phyloP scores from a whole-genome alignment of 2,113 vertebrate genomes.

The Xiphophorus maculatus region DNA sequence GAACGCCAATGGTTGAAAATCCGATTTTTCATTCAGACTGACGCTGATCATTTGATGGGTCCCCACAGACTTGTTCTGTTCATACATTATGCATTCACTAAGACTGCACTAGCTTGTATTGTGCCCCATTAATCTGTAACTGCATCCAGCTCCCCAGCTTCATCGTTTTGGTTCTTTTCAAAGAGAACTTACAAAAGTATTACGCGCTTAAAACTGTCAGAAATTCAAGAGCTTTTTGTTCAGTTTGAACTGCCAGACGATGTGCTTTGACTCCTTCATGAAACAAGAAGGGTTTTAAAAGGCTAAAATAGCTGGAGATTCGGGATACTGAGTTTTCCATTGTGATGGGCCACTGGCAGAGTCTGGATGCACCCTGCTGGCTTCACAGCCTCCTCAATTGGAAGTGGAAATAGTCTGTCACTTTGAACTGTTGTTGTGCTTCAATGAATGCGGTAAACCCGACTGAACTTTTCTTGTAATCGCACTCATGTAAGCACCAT shows the following conservation, averaged over 20 bases:
- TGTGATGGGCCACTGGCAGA: conserved; percentile 8
- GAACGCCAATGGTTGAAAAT: not conserved
- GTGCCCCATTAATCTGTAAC: conserved; percentile 46
- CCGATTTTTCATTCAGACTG: conserved; percentile 13
- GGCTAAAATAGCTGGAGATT: conserved; percentile 38
- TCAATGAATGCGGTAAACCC: not conserved
- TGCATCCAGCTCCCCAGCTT: not conserved
- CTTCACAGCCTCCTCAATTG: conserved; percentile 4
- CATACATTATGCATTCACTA: conserved; percentile 17
- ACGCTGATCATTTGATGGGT: not conserved
- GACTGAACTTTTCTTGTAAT: conserved; percentile 18
- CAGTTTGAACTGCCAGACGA: conserved; percentile 25
- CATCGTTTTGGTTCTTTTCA: conserved; percentile 31
- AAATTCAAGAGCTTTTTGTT: conserved; percentile 5
- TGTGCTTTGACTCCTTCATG: conserved; percentile 51
- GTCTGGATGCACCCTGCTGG: conserved; percentile 20
- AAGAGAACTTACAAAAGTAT: conserved; percentile 30
- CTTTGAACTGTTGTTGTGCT: not conserved
- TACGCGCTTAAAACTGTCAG: conserved; percentile 7
- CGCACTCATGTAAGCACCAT: conserved; percentile 4
- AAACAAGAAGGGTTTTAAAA: conserved; percentile 55
- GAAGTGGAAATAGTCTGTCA: conserved; percentile 36
- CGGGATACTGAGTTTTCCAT: conserved; percentile 36
- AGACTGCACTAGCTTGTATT: conserved; percentile 40
- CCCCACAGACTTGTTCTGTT: conserved; percentile 19